Conservation (phyloP, 2,797 vertebrate species). For the Rousettus madagascariensis region DNA sequence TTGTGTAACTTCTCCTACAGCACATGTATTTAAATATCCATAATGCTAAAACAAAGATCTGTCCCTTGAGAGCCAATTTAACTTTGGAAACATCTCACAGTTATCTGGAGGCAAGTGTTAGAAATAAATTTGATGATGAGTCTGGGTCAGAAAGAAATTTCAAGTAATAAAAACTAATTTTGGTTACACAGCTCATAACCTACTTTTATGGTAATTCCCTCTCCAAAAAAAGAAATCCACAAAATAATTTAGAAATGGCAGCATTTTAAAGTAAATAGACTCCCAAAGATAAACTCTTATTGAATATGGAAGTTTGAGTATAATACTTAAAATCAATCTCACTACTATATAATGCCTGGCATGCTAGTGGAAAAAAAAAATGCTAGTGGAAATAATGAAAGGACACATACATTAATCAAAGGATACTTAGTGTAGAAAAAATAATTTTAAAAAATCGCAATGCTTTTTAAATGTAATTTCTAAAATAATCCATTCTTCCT, state of each 20-base stretch:
- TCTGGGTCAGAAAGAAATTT: constrained; percentile 38
- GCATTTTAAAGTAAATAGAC: neutral
- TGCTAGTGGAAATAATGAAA: neutral
- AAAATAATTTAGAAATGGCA: neutral
- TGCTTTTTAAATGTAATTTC: neutral
- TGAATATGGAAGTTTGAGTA: neutral
- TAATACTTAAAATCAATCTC: constrained; percentile 19
- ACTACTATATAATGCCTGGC: neutral
- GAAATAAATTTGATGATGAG: constrained; percentile 53
- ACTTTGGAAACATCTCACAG: constrained; percentile 49
- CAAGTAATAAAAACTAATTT: constrained; percentile 38
- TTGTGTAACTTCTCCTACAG: neutral
- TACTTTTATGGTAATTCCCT: neutral
- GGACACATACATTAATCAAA: neutral
- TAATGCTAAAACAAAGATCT: constrained; percentile 15
- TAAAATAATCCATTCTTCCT: neutral
- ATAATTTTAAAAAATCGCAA: neutral
- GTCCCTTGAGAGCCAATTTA: constrained; percentile 16
- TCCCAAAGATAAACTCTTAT: neutral
- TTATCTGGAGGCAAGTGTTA: constrained; percentile 13
- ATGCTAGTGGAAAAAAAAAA: neutral
- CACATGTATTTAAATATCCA: constrained; percentile 32
- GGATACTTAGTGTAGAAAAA: neutral
- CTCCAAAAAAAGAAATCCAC: neutral
- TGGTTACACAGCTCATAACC: neutral